Evolutionary conservation across 2,797 vertebrate species (phyloP).

Genomic region (Betta splendens): DNA sequence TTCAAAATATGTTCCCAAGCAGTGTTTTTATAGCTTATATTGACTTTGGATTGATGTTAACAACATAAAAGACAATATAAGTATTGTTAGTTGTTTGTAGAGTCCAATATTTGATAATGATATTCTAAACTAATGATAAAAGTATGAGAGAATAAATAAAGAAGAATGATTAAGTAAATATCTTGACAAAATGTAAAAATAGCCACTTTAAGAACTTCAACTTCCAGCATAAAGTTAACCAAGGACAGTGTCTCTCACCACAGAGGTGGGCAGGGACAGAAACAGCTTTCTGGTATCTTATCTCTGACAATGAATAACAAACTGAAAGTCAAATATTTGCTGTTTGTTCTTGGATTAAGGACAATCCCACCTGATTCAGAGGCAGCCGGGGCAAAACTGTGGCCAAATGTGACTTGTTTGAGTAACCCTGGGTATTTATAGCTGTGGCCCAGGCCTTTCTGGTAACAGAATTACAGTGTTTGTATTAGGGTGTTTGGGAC

Average conservation of each 20-base stretch:
- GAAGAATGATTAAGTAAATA: no score
- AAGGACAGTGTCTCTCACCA: neutral
- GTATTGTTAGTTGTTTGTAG: no score
- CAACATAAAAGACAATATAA: no score
- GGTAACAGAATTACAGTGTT: slow-evolving; percentile 20
- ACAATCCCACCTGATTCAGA: slow-evolving; percentile 7
- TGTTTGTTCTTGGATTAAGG: slow-evolving; percentile 35
- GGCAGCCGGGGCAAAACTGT: neutral
- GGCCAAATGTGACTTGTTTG: slow-evolving; percentile 33
- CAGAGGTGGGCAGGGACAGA: neutral
- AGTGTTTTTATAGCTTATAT: no score
- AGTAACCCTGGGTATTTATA: slow-evolving; percentile 44
- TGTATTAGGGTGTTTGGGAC: slow-evolving; percentile 33
- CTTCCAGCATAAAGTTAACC: no score
- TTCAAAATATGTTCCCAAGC: no score
- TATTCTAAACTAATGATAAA: no score
- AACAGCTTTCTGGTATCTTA: slow-evolving; percentile 16
- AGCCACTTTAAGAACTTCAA: no score
- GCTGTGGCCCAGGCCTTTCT: slow-evolving; percentile 25
- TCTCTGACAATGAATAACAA: slow-evolving; percentile 22
- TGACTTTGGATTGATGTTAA: no score
- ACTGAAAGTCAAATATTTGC: slow-evolving; percentile 58
- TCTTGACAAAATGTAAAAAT: no score
- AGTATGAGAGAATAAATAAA: no score
- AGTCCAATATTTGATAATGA: no score